Base-by-base conservation (phyloP, 2,113 vertebrate species). In the Sprattus sprattus region DNA sequence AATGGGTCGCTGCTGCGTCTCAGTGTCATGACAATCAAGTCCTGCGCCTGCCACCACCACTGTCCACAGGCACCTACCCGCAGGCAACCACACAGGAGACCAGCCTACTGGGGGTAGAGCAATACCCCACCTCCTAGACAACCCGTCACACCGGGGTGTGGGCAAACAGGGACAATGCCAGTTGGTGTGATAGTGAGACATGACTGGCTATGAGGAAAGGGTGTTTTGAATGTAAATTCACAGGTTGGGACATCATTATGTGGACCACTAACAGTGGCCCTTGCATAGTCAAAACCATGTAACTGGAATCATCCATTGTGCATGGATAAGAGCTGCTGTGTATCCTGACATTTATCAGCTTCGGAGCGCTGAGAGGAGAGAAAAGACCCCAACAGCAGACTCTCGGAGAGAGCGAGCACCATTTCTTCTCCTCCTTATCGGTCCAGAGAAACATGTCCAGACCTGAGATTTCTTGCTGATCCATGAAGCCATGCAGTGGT, bases 21-120 rank as follows among this genome's bases (percentile, higher is more conserved):
- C 71, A 82, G 92, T 0, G 93, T 95, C 81, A 96, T 96, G 95
- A 90, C 93, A 90, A 94, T 95, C 88, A 93, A 92, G 88, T 94
- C 95, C 15, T 96, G 95, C n/a, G 87, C 84, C 39, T 96, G 95
- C 84, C 94, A 95, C 81, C 85, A 90, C 86, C 93, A 92, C 92
- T 96, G 95, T 86, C 94, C 94, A 91, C 84, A 0, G 89, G 39
- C 83, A 32, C 18, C 45, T 1, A 28, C 11, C 45, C 39, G 9
- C 32, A 50, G 22, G 10, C n/a, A 39, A 11, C 5, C 91, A 0
- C 91, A 84, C 83, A 91, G 22, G 3, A 93, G 93, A 85, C 90
- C 89, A 1, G 54, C 92, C 44, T 85, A 90, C 50, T 89, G 91
- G 91, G 90, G 86, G 0, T 85, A 85, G 32, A 25, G 18, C 9